Evolutionary conservation across 2,888 invertebrate genomes (phyloP), one percentile per base, ranked within the genome.

Genomic region (Dolichomitus sp.): DNA sequence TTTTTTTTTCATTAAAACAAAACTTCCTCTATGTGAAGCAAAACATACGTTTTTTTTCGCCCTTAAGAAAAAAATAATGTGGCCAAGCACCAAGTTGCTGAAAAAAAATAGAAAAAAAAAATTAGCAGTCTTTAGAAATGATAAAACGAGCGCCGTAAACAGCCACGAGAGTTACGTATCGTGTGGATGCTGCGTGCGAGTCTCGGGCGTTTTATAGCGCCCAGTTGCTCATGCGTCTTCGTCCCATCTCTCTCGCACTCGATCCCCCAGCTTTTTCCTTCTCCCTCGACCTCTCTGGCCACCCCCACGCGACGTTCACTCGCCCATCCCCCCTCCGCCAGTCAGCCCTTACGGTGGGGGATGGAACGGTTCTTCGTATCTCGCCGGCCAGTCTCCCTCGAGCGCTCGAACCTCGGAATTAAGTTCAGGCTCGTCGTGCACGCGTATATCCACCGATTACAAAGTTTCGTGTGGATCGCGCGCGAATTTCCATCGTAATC

Each of bases 311-410:
- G 57, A 57, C 33, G 23, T 27, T 37, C 57, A 65, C 66, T 70
- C 69, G 75, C 54, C 70, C 75, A 79, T 83, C 82, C 79, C 79
- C 82, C 61, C 79, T 66, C 61, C 75, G 72, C 66, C 59, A 42
- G 27, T 37, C 17, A 48, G 27, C 61, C 63, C 19, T 63, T 23
- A 17, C 66, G 83, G 83, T 83, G 83, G 83, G 84, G 86, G 84
- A 73, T 77, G 78, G 69, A 79, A 76, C 78, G 75, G 76, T 79
- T 85, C 78, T 73, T 84, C 84, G 84, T 80, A 84, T 84, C 83
- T 86, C 78, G 83, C 81, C 73, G 83, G 84, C 84, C 86, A 87
- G 86, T 87, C 86, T 84, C 75, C 74, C 79, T 76, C 81, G 84
- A 87, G 80, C 83, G 74, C 72, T 77, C 80, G 83, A 83, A 78